Evolutionary conservation across 2,113 vertebrate genomes (phyloP), one percentile per base, ranked within the genome.

Genomic region (Todiramphus chloris): DNA sequence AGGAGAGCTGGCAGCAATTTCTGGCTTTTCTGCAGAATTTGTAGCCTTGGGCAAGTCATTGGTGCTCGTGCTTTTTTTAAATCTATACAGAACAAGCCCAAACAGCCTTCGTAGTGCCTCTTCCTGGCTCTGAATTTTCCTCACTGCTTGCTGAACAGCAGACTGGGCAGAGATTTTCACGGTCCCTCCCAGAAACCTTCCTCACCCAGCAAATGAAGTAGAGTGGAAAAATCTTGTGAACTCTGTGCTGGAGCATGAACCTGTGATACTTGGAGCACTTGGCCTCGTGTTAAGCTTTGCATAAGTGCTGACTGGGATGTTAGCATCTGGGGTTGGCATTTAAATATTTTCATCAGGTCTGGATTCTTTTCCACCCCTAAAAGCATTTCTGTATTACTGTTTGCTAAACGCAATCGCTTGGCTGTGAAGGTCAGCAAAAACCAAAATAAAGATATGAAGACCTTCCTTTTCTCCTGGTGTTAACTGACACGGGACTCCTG

Each of bases 321-420:
- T 69, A 53, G 66, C 79, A 66, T 13, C 68, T 66, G 51, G 31
- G 76, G 14, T 41, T 63, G 79, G 59, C 83, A 58, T 83, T 91
- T 50, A 79, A 95, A 87, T 93, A 83, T 92, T 93, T 92, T 94
- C 72, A 77, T 90, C 90, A 76, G 4, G 5, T 41, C 76, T 66
- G 64, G 31, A 77, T 68, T 48, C 44, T 74, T 90, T 82, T 85
- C 89, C 41, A 6, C 51, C 58, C 74, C 58, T 46, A 33, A 82
- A 55, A 83, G 46, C 58, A 28, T 68, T 76, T 91, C 59, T 56
- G 37, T 15, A 15, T 74, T 35, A 11, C 30, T 72, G 41, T 90
- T 94, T 53, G 5, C 59, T 50, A 31, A 91, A 76, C 58, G 51
- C 84, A 76, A 41, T 56, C 59, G 39, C 23, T 83, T 80, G 66